Evolutionary conservation across 1,140 invertebrate species (phyloP).

Genomic region (Sarcophaga peregrina): DNA sequence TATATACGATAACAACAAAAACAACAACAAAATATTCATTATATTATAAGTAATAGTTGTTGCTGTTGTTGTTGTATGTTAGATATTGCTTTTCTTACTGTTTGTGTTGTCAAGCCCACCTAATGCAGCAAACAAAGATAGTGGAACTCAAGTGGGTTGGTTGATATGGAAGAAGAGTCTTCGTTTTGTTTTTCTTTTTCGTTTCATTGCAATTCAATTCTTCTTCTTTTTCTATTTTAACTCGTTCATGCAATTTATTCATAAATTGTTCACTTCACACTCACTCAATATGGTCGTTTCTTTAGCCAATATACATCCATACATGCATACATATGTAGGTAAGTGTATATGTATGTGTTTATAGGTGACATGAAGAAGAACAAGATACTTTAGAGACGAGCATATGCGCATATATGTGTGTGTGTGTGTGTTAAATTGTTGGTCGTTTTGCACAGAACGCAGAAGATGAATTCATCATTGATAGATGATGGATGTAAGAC

Average conservation of each 20-base stretch:
- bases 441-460: constrained; percentile 49
- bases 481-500: constrained; percentile 61
- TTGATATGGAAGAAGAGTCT: constrained; percentile 8
- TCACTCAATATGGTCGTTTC: constrained; percentile 51
- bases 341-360: neutral
- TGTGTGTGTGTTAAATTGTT: constrained; percentile 14
- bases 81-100: too few relatives aligned
- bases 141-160: constrained; percentile 20
- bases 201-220: neutral
- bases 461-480: constrained; percentile 62
- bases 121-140: neutral
- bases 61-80: neutral
- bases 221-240: neutral
- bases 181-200: neutral
- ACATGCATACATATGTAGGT: constrained; percentile 24
- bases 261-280: constrained; percentile 55
- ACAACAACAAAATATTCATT: neutral
- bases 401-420: neutral
- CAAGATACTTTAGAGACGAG: neutral
- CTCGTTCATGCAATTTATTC: constrained; percentile 56
- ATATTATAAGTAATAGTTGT: constrained; percentile 15
- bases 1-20: neutral
- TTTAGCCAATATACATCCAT: constrained; percentile 47
- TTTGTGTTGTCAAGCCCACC: constrained; percentile 33
- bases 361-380: constrained; percentile 16